phyloP scores from a whole-genome alignment of 1,140 invertebrate species.

The Zophobas morio region DNA sequence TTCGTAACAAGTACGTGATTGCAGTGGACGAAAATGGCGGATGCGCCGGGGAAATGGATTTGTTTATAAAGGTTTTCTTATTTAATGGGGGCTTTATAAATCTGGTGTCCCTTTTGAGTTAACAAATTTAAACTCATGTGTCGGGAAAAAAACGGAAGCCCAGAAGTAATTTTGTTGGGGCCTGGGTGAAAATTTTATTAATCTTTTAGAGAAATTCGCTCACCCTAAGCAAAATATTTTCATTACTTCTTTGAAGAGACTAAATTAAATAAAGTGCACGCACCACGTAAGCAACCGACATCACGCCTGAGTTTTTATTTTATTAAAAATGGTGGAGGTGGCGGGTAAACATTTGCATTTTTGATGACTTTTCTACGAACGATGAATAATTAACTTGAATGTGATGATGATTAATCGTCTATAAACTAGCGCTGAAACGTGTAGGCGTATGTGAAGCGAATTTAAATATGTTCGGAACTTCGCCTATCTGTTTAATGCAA shows the following conservation, averaged over 20 bases:
- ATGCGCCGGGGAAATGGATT: conserved; percentile 11
- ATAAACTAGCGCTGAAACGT: background rate
- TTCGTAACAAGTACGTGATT: background rate
- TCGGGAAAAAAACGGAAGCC: background rate
- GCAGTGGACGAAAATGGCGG: background rate
- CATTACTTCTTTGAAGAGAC: conserved; percentile 24
- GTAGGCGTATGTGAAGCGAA: background rate
- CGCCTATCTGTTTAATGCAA: conserved; percentile 6
- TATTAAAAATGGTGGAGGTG: conserved; percentile 26
- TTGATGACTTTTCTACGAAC: conserved; percentile 11
- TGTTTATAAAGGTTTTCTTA: background rate
- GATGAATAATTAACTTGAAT: conserved; percentile 11
- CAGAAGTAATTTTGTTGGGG: conserved; percentile 22
- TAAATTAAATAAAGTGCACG: conserved; percentile 39
- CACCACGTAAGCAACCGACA: conserved; percentile 11
- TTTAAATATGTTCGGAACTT: conserved; percentile 19
- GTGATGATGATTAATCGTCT: conserved; percentile 24
- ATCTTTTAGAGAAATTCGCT: conserved; percentile 29
- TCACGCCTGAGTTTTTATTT: conserved; percentile 21
- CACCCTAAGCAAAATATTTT: conserved; percentile 32
- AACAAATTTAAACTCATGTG: conserved; percentile 4
- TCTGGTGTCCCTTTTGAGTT: background rate
- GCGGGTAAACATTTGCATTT: conserved; percentile 14
- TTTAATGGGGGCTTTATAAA: background rate
- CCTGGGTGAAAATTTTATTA: conserved; percentile 22